Base-by-base conservation (phyloP, 2,888 invertebrate genomes). In the Lordiphosa fenestrarum region DNA sequence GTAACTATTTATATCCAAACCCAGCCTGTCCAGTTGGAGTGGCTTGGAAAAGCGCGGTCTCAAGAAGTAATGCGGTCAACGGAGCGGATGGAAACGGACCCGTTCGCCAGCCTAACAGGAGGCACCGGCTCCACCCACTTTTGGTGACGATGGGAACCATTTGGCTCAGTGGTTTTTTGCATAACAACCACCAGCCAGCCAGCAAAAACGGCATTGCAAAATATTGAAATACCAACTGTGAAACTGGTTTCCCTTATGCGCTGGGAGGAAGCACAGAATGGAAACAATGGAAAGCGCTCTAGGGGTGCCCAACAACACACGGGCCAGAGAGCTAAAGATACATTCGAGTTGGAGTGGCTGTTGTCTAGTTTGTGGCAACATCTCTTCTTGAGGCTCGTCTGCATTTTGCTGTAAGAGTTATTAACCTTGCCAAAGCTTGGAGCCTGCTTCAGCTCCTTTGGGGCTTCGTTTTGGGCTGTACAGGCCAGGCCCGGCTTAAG, bases 31-130 rank as follows among this genome's bases (percentile, higher is more conserved):
- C 74, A 72, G 74, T 71, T 71, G 60, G 64, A 50, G 48, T 58
- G 51, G 52, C 49, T 59, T 48, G 58, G 39, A 37, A 36, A 42
- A 52, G 42, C 57, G 53, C 54, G 53, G 47, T 48, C 52, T 33
- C 69, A 30, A 30, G 56, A 25, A 55, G 63, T 74, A 73, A 73
- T 73, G 72, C 74, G 72, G 72, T 73, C 72, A 73, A 64, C 59
- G 41, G 56, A 56, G 39, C 53, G 40, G 35, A 39, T 37, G 12
- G 40, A 57, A 47, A 39, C 37, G 6, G 40, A 57, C 50, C 33
- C 51, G 72, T 65, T 64, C 55, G 52, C 12, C 42, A 46, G 44
- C 21, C 61, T 66, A 72, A 67, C 74, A 73, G 71, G 71, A 72
- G 60, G 39, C 41, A 38, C 39, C 53, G 36, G 41, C 40, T 30